phyloP scores from a whole-genome alignment of 2,888 invertebrate genomes.

The Caenorhabditis japonica region DNA sequence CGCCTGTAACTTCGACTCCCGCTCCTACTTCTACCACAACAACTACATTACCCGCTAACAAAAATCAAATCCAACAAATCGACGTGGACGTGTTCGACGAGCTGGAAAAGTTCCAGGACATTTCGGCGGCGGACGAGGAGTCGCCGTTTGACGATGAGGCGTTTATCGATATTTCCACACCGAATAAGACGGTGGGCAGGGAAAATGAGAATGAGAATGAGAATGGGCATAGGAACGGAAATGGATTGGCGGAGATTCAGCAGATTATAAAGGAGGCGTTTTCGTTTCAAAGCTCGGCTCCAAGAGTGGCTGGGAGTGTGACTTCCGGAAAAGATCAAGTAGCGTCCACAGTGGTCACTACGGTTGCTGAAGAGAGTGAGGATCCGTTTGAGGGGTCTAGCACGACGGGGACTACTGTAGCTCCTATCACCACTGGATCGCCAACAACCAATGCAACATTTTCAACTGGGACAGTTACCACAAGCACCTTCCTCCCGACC shows the following conservation, averaged over 20 bases:
- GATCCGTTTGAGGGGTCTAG: slow-evolving; percentile 6
- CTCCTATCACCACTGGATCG: too few relatives aligned
- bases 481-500: too few relatives aligned
- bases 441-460: too few relatives aligned
- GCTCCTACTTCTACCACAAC: slow-evolving; percentile 1
- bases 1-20: slow-evolving; percentile 6
- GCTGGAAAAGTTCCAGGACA: slow-evolving; percentile 42
- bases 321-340: not conserved
- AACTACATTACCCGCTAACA: too few relatives aligned
- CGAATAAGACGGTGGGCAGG: not conserved
- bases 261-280: slow-evolving; percentile 25
- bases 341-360: not conserved
- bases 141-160: slow-evolving; percentile 10
- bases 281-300: too few relatives aligned
- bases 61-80: slow-evolving; percentile 24
- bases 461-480: too few relatives aligned
- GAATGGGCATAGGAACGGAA: too few relatives aligned
- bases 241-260: slow-evolving; percentile 23
- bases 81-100: slow-evolving; percentile 45
- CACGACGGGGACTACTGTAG: too few relatives aligned
- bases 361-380: too few relatives aligned
- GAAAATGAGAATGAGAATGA: not conserved
- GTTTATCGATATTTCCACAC: slow-evolving; percentile 24
- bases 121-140: slow-evolving; percentile 19
- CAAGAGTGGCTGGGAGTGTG: not conserved